Evolutionary conservation across 1,140 invertebrate genomes (phyloP), one percentile per base, ranked within the genome.

Genomic region (Bilobella aurantiaca): DNA sequence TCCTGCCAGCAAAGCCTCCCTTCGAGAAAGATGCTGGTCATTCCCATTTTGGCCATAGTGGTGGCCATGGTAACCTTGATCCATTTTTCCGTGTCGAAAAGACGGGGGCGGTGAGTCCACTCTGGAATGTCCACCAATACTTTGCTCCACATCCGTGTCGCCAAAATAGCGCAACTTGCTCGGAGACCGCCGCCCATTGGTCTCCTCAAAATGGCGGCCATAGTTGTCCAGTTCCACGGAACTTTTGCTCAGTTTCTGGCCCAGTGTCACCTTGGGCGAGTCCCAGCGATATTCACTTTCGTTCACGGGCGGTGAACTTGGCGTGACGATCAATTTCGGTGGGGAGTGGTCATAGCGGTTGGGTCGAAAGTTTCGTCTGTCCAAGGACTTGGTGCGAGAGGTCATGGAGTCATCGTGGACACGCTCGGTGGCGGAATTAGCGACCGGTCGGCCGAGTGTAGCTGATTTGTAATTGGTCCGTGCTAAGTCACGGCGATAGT

Each of bases 121-220:
- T 18, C 31, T 46, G 46, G 25, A 37, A 62, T 25, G 5, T 3
- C 25, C 3, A 28, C 8, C 2, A 12, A 14, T 46, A 14, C 37
- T 3, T 18, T 47, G n/a, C 53, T 71, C 69, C 18, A 34, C 58
- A 74, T 89, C 87, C 1, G 87, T 89, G 75, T 90, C 88, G 1
- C 87, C 88, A 75, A 89, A 89, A 79, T 89, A 89, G 31, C 88
- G 81, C 3, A 90, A 79, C 77, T 83, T 88, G 73, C 37, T 1
- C 14, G 16, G 37, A 32, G 25, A 21, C 14, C 49, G 25, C 25
- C 21, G 34, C 8, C 8, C 8, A 42, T 5, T 49, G 58, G 12
- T 60, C 29, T 18, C 32, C 23, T 0, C 21, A 57, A 64, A 57
- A 32, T 29, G 16, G 25, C 28, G 5, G 21, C 23, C 16, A 29